Evolutionary conservation across 2,888 invertebrate genomes (phyloP).

Genomic region (Troides oblongomaculatus): DNA sequence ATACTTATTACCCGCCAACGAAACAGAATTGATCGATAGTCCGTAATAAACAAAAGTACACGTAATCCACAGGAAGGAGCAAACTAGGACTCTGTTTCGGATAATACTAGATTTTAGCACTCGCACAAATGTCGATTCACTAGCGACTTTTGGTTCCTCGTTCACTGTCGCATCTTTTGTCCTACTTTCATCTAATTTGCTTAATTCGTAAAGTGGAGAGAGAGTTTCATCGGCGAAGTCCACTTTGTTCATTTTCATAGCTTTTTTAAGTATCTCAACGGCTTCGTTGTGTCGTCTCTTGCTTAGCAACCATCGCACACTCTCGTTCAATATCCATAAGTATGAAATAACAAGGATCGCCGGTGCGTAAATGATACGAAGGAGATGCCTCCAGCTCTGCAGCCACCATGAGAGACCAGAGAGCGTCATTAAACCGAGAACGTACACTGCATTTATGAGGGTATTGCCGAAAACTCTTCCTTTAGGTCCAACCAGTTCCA

Average conservation of each 20-base stretch:
- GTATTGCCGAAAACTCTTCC: conserved; percentile 87
- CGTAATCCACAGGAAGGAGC: conserved; percentile 88
- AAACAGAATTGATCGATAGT: conserved; percentile 87
- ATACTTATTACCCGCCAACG: conserved; percentile 87
- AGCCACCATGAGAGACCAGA: conserved; percentile 84
- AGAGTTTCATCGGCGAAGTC: conserved; percentile 66
- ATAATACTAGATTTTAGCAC: conserved; percentile 79
- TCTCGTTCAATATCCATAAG: conserved; percentile 86
- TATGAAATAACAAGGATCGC: conserved; percentile 84
- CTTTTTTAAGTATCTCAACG: conserved; percentile 80
- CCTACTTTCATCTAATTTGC: conserved; percentile 41
- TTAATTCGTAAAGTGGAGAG: conserved; percentile 54
- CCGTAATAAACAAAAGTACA: conserved; percentile 91
- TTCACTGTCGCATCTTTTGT: conserved; percentile 32
- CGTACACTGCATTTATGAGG: conserved; percentile 85
- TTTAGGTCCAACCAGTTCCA: conserved; percentile 89
- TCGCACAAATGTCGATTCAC: conserved; percentile 54
- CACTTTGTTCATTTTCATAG: conserved; percentile 83
- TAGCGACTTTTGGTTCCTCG: conserved; percentile 34
- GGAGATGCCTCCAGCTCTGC: conserved; percentile 84
- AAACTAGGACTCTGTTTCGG: conserved; percentile 79
- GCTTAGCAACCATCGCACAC: conserved; percentile 87
- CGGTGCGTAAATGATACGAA: conserved; percentile 85
- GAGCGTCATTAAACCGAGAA: conserved; percentile 84
- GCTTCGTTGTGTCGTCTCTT: conserved; percentile 84